phyloP scores from a whole-genome alignment of 2,113 vertebrate species.

The Malurus elegans region DNA sequence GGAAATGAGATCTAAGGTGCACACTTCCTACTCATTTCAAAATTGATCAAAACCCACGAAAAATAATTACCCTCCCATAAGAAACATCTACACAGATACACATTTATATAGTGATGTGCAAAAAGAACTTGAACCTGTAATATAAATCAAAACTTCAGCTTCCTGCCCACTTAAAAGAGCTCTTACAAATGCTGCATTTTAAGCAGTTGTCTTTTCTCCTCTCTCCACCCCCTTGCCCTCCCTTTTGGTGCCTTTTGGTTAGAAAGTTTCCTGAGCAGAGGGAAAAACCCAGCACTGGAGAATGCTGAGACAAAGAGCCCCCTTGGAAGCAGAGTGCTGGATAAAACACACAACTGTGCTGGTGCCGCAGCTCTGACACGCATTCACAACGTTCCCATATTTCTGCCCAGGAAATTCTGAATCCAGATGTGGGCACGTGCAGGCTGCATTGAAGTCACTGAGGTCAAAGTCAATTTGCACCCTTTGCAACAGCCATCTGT shows the following conservation, averaged over 20 bases:
- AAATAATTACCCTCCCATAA: not conserved
- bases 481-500: not conserved
- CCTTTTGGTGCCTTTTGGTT: not conserved
- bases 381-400: not conserved
- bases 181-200: not conserved
- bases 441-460: not conserved
- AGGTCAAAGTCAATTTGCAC: not conserved
- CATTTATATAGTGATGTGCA: not conserved
- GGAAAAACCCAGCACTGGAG: not conserved
- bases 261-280: not conserved
- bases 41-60: accelerated
- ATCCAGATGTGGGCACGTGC: not conserved
- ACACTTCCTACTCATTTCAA: not conserved
- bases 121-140: not conserved
- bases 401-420: not conserved
- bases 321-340: not conserved
- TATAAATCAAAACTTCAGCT: not conserved
- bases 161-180: not conserved
- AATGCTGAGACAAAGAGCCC: not conserved
- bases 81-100: not conserved
- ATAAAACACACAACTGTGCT: not conserved
- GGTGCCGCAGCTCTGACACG: accelerated
- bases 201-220: not conserved
- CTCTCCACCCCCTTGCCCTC: not conserved
- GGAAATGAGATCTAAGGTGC: not conserved